Percentiles rank a stretch among this genome's conserved stretches.
phyloP scores from a whole-genome alignment of 2,888 invertebrate species.

The Steinernema hermaphroditum region DNA sequence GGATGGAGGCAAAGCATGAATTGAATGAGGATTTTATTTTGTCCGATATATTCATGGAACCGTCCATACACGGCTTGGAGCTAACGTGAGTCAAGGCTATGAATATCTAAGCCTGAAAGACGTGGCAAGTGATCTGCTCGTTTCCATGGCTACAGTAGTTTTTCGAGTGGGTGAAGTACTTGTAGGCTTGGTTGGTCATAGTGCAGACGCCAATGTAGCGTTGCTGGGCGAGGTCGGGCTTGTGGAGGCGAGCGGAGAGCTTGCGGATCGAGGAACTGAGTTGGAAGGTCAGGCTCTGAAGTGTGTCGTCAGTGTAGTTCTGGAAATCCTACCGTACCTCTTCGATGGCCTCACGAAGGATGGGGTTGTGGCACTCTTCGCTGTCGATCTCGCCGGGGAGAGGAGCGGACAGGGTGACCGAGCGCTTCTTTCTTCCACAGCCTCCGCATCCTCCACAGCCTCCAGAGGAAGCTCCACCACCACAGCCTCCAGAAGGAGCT shows the following conservation, averaged over 20 bases:
- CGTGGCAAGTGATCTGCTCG: slow-evolving; percentile 28
- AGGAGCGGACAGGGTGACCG: background rate
- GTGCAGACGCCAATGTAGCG: slow-evolving; percentile 15
- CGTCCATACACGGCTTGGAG: background rate
- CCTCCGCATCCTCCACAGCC: background rate
- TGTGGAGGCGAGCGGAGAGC: background rate
- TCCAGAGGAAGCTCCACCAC: too few relatives aligned
- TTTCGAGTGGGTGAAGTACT: slow-evolving; percentile 22
- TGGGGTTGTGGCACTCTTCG: slow-evolving; percentile 14
- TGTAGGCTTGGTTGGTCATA: slow-evolving; percentile 6
- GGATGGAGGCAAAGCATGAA: too few relatives aligned
- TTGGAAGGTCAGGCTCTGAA: slow-evolving; percentile 25
- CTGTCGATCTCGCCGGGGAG: background rate
- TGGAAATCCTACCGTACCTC: background rate
- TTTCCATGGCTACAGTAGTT: slow-evolving; percentile 19
- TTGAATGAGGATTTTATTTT: too few relatives aligned
- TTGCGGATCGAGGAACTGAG: slow-evolving; percentile 3
- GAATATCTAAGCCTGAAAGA: slow-evolving; percentile 6
- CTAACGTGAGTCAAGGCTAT: background rate
- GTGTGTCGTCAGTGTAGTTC: too few relatives aligned
- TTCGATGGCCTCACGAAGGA: slow-evolving; percentile 8
- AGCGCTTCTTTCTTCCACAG: slow-evolving; percentile 6
- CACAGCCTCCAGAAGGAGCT: too few relatives aligned
- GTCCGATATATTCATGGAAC: background rate
- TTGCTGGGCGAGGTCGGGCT: background rate